Conservation (phyloP, 2,797 vertebrate species). For the Remorina albescens region DNA sequence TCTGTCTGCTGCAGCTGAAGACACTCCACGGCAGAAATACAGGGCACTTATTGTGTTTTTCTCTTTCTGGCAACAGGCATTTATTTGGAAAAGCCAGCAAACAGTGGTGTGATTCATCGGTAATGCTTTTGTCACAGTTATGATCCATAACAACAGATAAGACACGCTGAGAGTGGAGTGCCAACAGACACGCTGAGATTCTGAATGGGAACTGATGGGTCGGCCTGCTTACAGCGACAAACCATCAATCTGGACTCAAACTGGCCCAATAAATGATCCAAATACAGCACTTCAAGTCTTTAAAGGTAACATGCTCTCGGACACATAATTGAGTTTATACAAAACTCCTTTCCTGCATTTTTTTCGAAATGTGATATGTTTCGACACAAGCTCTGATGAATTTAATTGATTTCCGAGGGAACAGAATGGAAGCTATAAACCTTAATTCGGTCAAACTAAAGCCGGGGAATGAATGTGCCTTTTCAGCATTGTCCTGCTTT, state of each 20-base stretch:
- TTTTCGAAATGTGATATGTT: neutral
- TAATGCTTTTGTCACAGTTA: slow-evolving; percentile 57
- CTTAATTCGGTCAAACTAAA: neutral
- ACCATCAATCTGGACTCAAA: slow-evolving; percentile 9
- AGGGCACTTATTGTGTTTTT: slow-evolving; percentile 49
- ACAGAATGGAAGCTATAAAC: neutral
- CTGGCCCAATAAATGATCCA: slow-evolving; percentile 9
- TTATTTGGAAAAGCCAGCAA: slow-evolving; percentile 49
- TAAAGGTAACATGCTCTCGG: neutral
- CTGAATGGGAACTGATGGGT: slow-evolving; percentile 19
- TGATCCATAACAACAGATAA: slow-evolving; percentile 47
- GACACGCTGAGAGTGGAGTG: slow-evolving; percentile 37
- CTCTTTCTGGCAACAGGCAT: slow-evolving; percentile 46
- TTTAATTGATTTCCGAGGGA: slow-evolving; percentile 6
- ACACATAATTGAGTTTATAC: slow-evolving; percentile 7
- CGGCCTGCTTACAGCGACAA: slow-evolving; percentile 20
- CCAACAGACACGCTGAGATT: slow-evolving; percentile 19
- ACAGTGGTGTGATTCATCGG: slow-evolving; percentile 51
- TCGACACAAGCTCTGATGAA: neutral
- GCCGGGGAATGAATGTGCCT: neutral
- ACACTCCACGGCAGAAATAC: slow-evolving; percentile 24
- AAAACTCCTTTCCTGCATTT: slow-evolving; percentile 3
- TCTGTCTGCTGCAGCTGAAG: slow-evolving; percentile 37
- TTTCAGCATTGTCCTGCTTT: slow-evolving; percentile 10
- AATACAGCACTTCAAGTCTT: slow-evolving; percentile 8